Evolutionary conservation across 2,113 vertebrate genomes (phyloP), one percentile per base, ranked within the genome.

Genomic region (Pseudonaja textilis): DNA sequence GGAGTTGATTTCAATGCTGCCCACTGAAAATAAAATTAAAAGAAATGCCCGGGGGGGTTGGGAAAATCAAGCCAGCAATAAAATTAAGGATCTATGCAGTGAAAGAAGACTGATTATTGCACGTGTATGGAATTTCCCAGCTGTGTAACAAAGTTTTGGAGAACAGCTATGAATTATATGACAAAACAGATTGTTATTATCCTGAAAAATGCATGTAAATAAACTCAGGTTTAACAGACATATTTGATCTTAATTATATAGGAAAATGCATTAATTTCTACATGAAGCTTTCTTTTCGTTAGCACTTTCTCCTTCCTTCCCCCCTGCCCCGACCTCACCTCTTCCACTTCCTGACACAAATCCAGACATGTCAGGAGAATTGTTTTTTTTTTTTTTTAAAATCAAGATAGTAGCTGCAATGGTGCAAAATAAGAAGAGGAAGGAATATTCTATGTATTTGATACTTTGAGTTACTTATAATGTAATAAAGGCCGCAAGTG

Each of bases 1-100:
- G 93, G 96, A 96, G 93, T 95, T 96, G 57, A 95, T 92, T 96
- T 95, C 69, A 92, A 23, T 91, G 92, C 85, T 90, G 26, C 54
- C 74, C 52, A 90, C 74, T 50, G 59, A 92, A 94, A 90, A 90
- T 95, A 94, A 96, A 96, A 96, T 91, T 45, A 92, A 93, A 93
- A 61, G 25, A 92, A 14, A 87, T 14, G 22, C 42, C 45, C 1
- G 52, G 29, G 6, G 47, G 87, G 18, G 52, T 6, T 9, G 87
- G 50, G 87, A n/a, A 18, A 42, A 81, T 81, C 56, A 47, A 86
- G 5, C 16, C 94, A 54, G 95, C 93, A 87, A 94, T 95, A 94
- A 29, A 0, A 3, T 4, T 85, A 45, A 64, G 85, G 81, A 90
- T 90, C 3, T 92, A 26, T 91, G n/a, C 39, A 85, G 45, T 47